Evolutionary conservation across 2,113 vertebrate genomes (phyloP).

Genomic region (Mesembrinibis cayennensis): DNA sequence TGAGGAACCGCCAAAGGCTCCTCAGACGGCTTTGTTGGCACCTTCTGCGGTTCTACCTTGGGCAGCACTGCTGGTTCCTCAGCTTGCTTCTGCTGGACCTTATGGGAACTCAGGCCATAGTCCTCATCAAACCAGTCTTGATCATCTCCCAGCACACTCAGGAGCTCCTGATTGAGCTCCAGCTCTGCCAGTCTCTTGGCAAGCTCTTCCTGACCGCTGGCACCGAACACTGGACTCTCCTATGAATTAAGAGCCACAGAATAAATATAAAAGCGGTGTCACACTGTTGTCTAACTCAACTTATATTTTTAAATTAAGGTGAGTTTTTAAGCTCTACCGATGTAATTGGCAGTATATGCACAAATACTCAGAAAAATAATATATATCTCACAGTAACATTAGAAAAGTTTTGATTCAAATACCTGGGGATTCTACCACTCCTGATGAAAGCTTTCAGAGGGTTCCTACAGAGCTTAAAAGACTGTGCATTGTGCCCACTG

Average conservation of each 20-base stretch:
- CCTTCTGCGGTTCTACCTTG: constrained; percentile 78
- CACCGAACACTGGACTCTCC: constrained; percentile 91
- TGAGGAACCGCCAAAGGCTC: constrained; percentile 90
- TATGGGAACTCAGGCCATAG: constrained; percentile 90
- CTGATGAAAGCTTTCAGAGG: background rate
- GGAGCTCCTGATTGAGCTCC: constrained; percentile 87
- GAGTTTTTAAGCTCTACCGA: background rate
- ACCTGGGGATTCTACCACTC: background rate
- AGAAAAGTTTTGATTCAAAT: background rate
- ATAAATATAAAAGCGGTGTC: background rate
- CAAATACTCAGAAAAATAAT: background rate
- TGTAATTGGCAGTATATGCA: background rate
- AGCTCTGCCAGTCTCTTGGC: constrained; percentile 91
- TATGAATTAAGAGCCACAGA: constrained; percentile 43
- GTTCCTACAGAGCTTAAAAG: background rate
- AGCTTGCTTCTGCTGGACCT: constrained; percentile 82
- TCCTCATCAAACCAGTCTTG: constrained; percentile 99
- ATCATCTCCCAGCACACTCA: constrained; percentile 88
- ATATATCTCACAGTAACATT: background rate
- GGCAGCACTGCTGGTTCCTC: constrained; percentile 73
- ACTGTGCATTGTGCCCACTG: background rate
- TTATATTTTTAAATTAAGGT: background rate
- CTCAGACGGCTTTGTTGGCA: constrained; percentile 78
- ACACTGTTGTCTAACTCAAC: background rate
- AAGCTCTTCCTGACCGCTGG: constrained; percentile 90